Conservation (phyloP, 2,113 vertebrate species). For the Hypanus sabinus region DNA sequence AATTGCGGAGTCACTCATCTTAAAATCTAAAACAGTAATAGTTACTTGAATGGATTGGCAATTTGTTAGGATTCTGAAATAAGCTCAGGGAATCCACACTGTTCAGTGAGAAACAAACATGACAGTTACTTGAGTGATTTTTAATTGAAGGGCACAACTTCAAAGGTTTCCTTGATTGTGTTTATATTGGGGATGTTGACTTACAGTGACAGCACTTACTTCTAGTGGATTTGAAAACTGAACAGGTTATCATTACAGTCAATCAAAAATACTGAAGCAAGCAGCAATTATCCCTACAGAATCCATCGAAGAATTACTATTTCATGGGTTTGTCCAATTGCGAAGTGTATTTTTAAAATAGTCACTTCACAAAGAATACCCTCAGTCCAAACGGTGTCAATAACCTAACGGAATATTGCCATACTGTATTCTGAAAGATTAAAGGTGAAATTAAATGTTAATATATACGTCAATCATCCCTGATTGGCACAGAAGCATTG, state of each 20-base stretch:
- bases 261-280: neutral
- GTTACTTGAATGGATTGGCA: neutral
- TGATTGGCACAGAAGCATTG: neutral
- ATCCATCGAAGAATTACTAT: neutral
- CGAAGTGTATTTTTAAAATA: neutral
- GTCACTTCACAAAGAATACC: neutral
- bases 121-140: neutral
- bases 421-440: neutral
- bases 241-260: neutral
- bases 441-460: neutral
- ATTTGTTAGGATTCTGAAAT: neutral
- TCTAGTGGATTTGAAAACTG: neutral
- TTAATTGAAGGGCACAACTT: neutral
- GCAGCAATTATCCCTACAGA: neutral
- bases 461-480: neutral
- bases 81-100: neutral
- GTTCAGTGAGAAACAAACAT: neutral
- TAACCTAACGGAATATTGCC: neutral
- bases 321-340: neutral
- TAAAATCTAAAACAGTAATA: neutral
- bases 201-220: neutral
- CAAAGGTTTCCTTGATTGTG: constrained; percentile 6
- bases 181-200: neutral
- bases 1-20: neutral
- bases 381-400: neutral